Evolutionary conservation across 2,797 vertebrate genomes (phyloP).

Genomic region (Antrozous pallidus): DNA sequence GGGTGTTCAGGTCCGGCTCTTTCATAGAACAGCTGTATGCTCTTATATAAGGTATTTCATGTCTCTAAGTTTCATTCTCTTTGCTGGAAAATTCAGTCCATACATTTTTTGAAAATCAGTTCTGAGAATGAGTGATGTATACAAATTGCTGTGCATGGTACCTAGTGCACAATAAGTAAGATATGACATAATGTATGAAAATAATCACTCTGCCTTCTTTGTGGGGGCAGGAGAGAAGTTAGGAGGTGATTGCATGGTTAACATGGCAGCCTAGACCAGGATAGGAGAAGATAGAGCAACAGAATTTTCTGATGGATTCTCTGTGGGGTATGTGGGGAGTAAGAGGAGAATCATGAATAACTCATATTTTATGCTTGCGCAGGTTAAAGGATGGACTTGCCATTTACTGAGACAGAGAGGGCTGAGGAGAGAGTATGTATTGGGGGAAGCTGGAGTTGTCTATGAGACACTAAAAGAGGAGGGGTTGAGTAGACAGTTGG

Average conservation of each 20-base stretch:
- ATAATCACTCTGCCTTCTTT: not conserved
- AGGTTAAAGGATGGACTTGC: not conserved
- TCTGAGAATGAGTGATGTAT: not conserved
- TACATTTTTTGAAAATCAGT: not conserved
- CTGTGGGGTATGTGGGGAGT: not conserved
- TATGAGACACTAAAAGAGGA: not conserved
- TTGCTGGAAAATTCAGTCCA: not conserved
- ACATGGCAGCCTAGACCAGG: not conserved
- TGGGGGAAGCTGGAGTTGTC: not conserved
- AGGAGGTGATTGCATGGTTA: not conserved
- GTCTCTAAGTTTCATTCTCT: not conserved
- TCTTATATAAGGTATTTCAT: not conserved
- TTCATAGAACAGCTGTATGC: not conserved
- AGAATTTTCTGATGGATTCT: not conserved
- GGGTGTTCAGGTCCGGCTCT: not conserved
- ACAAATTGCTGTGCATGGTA: not conserved
- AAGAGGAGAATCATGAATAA: not conserved
- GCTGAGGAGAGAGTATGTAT: not conserved
- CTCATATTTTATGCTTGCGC: not conserved
- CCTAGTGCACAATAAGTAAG: not conserved
- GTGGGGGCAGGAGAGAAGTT: not conserved
- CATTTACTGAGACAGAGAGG: not conserved
- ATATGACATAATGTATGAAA: not conserved
- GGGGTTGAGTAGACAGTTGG: not conserved
- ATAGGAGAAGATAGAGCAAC: not conserved